These are phyloP conservation scores for Limnephilus auricula DNA, from an alignment of 2,888 invertebrate species.

Conservation along the genomic window DNA sequence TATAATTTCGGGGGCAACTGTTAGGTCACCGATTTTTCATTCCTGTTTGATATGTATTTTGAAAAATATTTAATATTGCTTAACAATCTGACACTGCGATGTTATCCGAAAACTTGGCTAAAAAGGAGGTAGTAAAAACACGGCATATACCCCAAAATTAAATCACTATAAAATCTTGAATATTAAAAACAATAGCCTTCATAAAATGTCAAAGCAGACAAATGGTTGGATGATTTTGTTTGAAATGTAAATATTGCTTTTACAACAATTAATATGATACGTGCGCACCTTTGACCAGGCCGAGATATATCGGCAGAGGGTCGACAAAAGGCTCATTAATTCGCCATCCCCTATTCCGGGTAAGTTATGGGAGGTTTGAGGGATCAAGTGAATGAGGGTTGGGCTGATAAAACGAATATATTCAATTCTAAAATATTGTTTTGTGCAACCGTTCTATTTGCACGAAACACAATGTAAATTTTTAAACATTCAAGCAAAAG, in stretches of 20 bases:
- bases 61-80: too few species aligned
- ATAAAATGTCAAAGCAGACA: background rate
- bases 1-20: too few species aligned
- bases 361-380: conserved; percentile 5
- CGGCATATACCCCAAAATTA: too few species aligned
- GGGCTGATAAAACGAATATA: background rate
- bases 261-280: background rate
- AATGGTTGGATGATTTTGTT: background rate
- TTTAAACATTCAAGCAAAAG: too few species aligned
- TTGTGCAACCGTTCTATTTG: too few species aligned
- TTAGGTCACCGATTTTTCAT: too few species aligned
- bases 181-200: background rate
- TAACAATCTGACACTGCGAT: too few species aligned
- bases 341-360: background rate
- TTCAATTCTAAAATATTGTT: background rate
- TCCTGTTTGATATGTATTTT: too few species aligned
- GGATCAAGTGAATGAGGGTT: background rate
- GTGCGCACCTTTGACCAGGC: background rate
- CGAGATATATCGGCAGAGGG: background rate
- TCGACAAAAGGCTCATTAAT: conserved; percentile 10
- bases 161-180: background rate
- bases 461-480: too few species aligned
- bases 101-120: too few species aligned
- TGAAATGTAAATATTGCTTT: conserved; percentile 1
- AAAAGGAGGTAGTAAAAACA: too few species aligned